Percentiles rank a stretch among this genome's conserved stretches.
These are phyloP conservation scores for human (Homo sapiens) DNA, from an alignment of 2,113 vertebrate species.

Conservation along the genomic window GRCh38 chr3:156635501-156636000, in stretches of 20 bases:
- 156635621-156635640: not conserved
- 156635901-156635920: not conserved
- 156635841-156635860: not conserved
- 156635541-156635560: not conserved
- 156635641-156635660: not conserved
- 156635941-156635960: not conserved
- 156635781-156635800: not conserved
- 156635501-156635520: not conserved
- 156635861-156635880: not conserved
- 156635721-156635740: not conserved
- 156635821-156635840: not conserved
- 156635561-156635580: not conserved
- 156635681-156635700: not conserved
- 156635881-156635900: constrained; percentile 11
- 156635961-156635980: not conserved
- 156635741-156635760: not conserved
- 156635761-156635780: not conserved
- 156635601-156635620: not conserved
- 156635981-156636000: not conserved
- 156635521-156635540: not conserved
- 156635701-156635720: not conserved
- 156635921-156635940: not conserved
- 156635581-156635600: not conserved
- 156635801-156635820: not conserved
- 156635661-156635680: not conserved